A percentile compares a stretch with the other conserved stretches of the same genome.
Conservation (phyloP, 2,888 invertebrate species). For the Thymelicus acteon region DNA sequence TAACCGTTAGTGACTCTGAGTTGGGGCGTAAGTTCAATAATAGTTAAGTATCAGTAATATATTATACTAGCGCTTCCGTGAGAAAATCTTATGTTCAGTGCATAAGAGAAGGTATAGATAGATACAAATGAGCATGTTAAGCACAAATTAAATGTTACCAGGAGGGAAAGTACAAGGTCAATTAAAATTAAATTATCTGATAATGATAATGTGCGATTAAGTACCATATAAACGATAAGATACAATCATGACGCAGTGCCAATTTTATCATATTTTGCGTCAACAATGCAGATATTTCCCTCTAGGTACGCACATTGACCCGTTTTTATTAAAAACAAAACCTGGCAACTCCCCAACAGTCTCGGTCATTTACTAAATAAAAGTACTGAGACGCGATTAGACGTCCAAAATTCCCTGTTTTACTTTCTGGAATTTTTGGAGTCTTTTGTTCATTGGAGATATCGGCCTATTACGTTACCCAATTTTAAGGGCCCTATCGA, state of each 20-base stretch:
- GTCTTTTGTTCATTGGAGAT: background rate
- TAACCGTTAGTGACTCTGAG: too few species aligned
- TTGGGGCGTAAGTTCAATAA: too few species aligned
- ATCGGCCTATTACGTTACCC: too few species aligned
- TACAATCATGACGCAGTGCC: constrained; percentile 11
- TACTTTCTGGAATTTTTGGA: background rate
- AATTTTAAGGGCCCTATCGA: too few species aligned
- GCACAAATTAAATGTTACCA: background rate
- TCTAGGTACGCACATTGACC: constrained; percentile 16
- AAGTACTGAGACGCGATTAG: constrained; percentile 20
- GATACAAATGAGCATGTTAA: background rate
- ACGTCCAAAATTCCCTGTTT: background rate
- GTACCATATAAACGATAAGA: constrained; percentile 12
- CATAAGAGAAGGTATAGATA: too few species aligned
- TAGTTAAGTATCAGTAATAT: too few species aligned
- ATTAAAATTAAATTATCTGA: constrained; percentile 21
- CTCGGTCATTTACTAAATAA: constrained; percentile 7
- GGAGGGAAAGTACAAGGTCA: constrained; percentile 9
- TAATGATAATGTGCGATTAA: background rate
- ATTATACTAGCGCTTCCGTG: too few species aligned
- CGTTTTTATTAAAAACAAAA: constrained; percentile 29
- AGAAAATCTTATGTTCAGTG: too few species aligned
- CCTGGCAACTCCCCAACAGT: constrained; percentile 33
- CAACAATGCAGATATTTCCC: constrained; percentile 34
- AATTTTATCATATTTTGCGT: constrained; percentile 23